A percentile compares a stretch with the other conserved stretches of the same genome.
phyloP scores from a whole-genome alignment of 2,797 vertebrate species.

The Brotula barbata region DNA sequence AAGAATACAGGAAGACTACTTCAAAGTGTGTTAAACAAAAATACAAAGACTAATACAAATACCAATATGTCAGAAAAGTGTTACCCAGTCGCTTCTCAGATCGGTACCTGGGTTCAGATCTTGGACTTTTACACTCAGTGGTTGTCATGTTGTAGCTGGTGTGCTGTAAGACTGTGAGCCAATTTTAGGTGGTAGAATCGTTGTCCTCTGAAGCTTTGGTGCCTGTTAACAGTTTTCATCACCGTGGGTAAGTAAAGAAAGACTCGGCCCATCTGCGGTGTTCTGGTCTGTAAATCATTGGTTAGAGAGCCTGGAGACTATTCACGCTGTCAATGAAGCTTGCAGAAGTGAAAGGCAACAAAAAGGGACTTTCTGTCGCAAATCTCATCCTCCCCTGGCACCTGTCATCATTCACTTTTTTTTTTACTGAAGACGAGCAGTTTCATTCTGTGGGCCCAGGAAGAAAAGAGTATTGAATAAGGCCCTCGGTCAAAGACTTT shows the following conservation, averaged over 20 bases:
- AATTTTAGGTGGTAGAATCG: constrained; percentile 9
- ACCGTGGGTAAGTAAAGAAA: constrained; percentile 40
- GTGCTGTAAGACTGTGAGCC: constrained; percentile 8
- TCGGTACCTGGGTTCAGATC: no score
- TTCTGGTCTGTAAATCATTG: constrained; percentile 65
- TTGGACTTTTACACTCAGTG: no score
- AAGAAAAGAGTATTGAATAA: constrained; percentile 97
- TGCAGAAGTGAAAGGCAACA: constrained; percentile 68
- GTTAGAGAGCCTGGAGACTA: constrained; percentile 61
- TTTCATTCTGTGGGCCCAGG: constrained; percentile 77
- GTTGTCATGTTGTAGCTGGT: constrained; percentile 3
- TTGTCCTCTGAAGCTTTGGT: constrained; percentile 2
- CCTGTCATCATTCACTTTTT: constrained; percentile 79
- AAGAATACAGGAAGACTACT: no score
- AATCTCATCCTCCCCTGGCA: constrained; percentile 76
- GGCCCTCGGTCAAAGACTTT: constrained; percentile 91
- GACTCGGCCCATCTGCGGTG: constrained; percentile 41
- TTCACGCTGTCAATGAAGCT: constrained; percentile 75
- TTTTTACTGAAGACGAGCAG: constrained; percentile 67
- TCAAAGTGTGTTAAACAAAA: no score
- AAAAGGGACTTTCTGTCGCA: constrained; percentile 70
- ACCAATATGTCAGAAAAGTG: not conserved
- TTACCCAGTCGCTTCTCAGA: not conserved
- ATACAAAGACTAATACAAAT: no score
- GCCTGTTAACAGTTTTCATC: constrained; percentile 34